Conservation (phyloP, 2,797 vertebrate genomes). For the Otolemur crassicaudatus region DNA sequence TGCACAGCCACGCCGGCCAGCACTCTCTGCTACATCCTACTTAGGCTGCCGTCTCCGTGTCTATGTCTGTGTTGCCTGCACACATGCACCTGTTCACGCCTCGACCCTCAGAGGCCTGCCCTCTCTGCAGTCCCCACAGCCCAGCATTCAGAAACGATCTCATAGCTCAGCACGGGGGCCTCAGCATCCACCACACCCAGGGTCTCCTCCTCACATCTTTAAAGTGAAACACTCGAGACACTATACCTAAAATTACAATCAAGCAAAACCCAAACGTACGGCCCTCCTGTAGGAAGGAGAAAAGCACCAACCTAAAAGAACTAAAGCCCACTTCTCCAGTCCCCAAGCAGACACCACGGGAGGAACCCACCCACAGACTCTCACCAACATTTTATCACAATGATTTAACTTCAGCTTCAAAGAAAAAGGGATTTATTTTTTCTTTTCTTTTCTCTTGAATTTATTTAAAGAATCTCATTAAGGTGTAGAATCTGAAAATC, state of each 20-base stretch:
- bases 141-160: too few relatives aligned
- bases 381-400: background rate
- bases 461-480: constrained; percentile 51
- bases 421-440: background rate
- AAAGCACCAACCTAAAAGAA: background rate
- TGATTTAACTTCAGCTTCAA: background rate
- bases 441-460: background rate
- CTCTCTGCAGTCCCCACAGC: background rate
- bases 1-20: rapidly evolving
- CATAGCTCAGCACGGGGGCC: background rate
- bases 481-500: constrained; percentile 58
- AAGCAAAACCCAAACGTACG: background rate
- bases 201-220: background rate
- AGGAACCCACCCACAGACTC: background rate
- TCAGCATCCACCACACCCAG: rapidly evolving
- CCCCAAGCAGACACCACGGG: background rate
- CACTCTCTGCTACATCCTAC: rapidly evolving
- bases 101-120: background rate
- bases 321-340: background rate
- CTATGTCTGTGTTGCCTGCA: background rate
- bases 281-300: background rate
- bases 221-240: background rate
- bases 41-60: background rate
- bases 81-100: background rate
- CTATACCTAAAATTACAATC: background rate